These are phyloP conservation scores for Metallyticus violacea DNA, from an alignment of 2,888 invertebrate species.

Conservation along the genomic window DNA sequence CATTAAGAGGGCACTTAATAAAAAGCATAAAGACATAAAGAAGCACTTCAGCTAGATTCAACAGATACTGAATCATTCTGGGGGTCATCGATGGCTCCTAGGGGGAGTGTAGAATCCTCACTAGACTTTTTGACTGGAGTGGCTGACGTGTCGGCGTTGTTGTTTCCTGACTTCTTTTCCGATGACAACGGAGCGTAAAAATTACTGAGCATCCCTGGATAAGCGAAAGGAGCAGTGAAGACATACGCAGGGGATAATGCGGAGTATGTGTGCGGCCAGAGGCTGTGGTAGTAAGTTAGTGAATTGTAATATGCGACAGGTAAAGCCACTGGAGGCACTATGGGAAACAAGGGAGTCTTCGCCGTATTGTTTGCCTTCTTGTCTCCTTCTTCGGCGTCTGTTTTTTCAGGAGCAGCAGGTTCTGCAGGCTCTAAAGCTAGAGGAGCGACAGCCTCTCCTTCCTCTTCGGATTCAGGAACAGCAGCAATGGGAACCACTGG, in stretches of 20 bases:
- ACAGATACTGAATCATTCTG: conserved; percentile 5
- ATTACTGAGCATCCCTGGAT: neutral
- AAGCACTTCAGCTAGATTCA: neutral
- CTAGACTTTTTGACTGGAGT: neutral
- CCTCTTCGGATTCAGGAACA: conserved; percentile 5
- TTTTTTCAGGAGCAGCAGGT: neutral
- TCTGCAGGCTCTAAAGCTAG: neutral
- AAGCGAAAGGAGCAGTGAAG: conserved; percentile 1
- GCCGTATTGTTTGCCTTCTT: neutral
- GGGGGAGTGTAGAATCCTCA: neutral
- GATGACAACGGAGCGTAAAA: neutral
- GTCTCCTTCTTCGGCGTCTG: neutral
- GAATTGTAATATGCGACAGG: conserved; percentile 10
- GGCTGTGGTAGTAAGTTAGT: neutral
- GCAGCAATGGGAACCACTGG: conserved; percentile 3
- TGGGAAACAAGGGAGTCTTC: neutral
- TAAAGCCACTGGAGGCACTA: neutral
- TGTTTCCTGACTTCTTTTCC: neutral
- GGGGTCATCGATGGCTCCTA: conserved; percentile 1
- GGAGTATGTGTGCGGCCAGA: neutral
- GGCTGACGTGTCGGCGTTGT: neutral
- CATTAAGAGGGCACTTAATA: neutral
- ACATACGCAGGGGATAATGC: neutral
- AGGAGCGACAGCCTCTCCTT: neutral
- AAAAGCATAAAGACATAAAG: neutral